These are phyloP conservation scores for Phymastichus coffea DNA, from an alignment of 1,140 invertebrate species.

Conservation along the genomic window DNA sequence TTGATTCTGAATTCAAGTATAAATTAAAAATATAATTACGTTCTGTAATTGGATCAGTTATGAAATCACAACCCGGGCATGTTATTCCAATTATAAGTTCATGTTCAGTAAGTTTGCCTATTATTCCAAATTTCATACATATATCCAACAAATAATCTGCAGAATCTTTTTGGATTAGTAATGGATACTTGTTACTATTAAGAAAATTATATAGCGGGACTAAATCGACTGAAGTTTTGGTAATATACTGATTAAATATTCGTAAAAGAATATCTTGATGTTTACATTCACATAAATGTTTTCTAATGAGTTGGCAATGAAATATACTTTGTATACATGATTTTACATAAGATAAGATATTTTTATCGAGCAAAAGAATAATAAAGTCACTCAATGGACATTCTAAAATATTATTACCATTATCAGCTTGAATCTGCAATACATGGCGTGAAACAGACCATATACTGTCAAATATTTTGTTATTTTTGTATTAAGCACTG, in stretches of 20 bases:
- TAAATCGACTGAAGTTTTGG: not conserved
- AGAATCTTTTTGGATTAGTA: not conserved
- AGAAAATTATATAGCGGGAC: not conserved
- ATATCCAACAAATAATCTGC: too few species aligned
- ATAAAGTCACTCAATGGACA: too few species aligned
- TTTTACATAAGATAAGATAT: too few species aligned
- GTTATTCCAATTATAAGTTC: not conserved
- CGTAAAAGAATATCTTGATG: too few species aligned
- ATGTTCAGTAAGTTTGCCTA: too few species aligned
- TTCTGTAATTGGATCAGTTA: not conserved
- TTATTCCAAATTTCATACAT: too few species aligned
- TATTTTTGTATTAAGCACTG: constrained; percentile 28
- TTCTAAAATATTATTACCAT: not conserved
- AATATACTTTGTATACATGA: too few species aligned
- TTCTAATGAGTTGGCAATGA: not conserved
- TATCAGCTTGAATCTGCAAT: not conserved
- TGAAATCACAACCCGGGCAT: not conserved
- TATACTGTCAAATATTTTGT: too few species aligned
- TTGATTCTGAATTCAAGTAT: too few species aligned
- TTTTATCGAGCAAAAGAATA: too few species aligned
- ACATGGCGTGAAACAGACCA: not conserved
- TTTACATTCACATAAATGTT: not conserved
- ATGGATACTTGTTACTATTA: not conserved
- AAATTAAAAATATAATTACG: too few species aligned
- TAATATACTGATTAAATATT: too few species aligned